phyloP scores from a whole-genome alignment of 1,140 invertebrate genomes.

The Pogonomyrmex californicus region DNA sequence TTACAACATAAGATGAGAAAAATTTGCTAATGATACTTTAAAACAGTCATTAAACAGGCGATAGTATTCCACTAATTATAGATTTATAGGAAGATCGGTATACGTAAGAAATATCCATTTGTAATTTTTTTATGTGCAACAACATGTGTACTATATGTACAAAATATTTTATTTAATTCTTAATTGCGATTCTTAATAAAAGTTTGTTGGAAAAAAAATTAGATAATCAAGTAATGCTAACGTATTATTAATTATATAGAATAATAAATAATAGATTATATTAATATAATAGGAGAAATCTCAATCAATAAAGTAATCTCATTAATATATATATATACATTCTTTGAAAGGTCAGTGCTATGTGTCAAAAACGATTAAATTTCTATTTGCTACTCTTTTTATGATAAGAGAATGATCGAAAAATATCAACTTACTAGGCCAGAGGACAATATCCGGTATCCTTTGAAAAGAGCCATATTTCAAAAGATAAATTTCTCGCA shows the following conservation, averaged over 20 bases:
- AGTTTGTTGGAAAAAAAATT: too few species aligned
- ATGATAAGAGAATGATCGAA: background rate
- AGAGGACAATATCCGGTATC: conserved; percentile 97
- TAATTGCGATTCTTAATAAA: background rate
- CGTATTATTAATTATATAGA: too few species aligned
- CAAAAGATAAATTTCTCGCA: conserved; percentile 95
- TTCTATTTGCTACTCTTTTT: background rate
- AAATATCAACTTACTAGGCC: conserved; percentile 90
- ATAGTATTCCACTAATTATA: background rate
- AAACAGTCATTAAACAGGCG: conserved; percentile 6
- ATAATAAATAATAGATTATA: too few species aligned
- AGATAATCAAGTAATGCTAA: too few species aligned
- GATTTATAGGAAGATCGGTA: background rate
- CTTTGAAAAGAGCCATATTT: conserved; percentile 91
- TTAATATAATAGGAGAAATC: too few species aligned
- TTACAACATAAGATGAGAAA: too few species aligned
- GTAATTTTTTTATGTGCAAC: background rate
- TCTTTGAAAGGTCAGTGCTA: background rate
- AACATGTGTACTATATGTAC: background rate
- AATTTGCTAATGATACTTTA: too few species aligned
- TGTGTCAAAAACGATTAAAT: background rate
- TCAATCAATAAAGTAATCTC: background rate
- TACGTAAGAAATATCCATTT: background rate
- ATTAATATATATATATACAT: background rate
- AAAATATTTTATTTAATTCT: background rate